Conservation (phyloP, 2,888 invertebrate species). For the Aplocera efformata region DNA sequence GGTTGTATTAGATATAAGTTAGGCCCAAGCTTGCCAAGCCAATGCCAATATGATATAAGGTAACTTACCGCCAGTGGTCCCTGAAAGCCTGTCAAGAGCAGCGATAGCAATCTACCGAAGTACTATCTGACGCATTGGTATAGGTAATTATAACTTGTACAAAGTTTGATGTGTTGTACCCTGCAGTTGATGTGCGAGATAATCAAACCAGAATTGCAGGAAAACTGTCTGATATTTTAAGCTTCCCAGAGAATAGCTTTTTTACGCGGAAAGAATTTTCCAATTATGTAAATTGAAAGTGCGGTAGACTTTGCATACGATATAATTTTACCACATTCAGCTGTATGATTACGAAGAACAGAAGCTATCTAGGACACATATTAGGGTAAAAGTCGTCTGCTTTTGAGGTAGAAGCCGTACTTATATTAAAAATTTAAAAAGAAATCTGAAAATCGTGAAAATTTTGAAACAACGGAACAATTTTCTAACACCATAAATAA, state of each 20-base stretch:
- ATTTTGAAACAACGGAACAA: too few species aligned
- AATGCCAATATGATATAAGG: neutral
- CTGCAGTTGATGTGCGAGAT: constrained; percentile 12
- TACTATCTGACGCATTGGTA: constrained; percentile 41
- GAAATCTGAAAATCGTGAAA: too few species aligned
- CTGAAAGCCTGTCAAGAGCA: constrained; percentile 53
- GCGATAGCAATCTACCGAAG: constrained; percentile 38
- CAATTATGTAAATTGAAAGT: constrained; percentile 22
- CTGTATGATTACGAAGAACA: constrained; percentile 14
- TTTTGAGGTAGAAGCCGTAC: too few species aligned
- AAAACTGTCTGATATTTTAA: constrained; percentile 10
- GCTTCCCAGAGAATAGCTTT: constrained; percentile 10
- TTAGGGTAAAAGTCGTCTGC: neutral
- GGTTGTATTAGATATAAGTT: neutral
- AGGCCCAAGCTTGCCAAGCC: constrained; percentile 5
- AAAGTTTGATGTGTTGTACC: constrained; percentile 15
- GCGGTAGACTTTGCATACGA: constrained; percentile 19
- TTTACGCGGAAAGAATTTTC: constrained; percentile 19
- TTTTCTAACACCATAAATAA: too few species aligned
- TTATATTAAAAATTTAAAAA: too few species aligned
- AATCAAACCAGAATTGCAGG: neutral
- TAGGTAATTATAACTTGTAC: constrained; percentile 44
- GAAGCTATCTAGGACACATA: constrained; percentile 12
- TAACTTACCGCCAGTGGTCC: constrained; percentile 15
- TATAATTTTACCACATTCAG: constrained; percentile 15